Evolutionary conservation across 2,113 vertebrate genomes (phyloP), one percentile per base, ranked within the genome.

Genomic region (Pygoscelis antarcticus): DNA sequence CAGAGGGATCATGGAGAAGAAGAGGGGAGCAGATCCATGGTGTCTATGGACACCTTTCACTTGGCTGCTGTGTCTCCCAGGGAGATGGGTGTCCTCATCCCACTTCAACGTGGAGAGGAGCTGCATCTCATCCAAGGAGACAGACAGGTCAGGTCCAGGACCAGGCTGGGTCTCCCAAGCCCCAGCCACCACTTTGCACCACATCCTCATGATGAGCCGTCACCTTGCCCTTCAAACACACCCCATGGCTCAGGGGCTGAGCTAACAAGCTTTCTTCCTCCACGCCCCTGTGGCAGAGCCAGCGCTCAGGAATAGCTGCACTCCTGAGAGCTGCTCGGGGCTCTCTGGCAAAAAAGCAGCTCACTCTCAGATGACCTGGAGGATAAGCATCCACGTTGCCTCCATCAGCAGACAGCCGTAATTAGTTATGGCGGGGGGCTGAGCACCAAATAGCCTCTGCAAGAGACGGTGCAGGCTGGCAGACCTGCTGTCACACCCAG

Each of bases 181-280:
- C 6, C 9, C 11, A 88, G 27, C 5, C 34, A 54, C 11, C 9
- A 6, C 44, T 80, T 70, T 54, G 27, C 17, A 34, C 32, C 7
- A 16, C 1, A 0, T 70, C 12, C 38, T 80, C 60, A 34, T n/a
- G 46, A 70, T 0, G 4, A 80, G 20, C 29, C 4, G 4, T 32
- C 2, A 1, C 42, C 26, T 75, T 78, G 60, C 20, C 51, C 42
- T 83, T 77, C 78, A 88, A 58, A 75, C 1, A 2, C 12, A 40
- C 4, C 12, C 32, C 0, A 0, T 1, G 5, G 64, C 55, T 68
- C 60, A 74, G 47, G 12, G 27, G 11, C 46, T 81, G 22, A 64
- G 60, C 57, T 84, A 58, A 83, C 38, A 86, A 90, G 85, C 21
- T 92, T 90, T 89, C 34, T 32, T 90, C 42, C 60, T 57, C 71